Evolutionary conservation across 1,140 invertebrate genomes (phyloP), one percentile per base, ranked within the genome.

Genomic region (Bombus sibiricus): DNA sequence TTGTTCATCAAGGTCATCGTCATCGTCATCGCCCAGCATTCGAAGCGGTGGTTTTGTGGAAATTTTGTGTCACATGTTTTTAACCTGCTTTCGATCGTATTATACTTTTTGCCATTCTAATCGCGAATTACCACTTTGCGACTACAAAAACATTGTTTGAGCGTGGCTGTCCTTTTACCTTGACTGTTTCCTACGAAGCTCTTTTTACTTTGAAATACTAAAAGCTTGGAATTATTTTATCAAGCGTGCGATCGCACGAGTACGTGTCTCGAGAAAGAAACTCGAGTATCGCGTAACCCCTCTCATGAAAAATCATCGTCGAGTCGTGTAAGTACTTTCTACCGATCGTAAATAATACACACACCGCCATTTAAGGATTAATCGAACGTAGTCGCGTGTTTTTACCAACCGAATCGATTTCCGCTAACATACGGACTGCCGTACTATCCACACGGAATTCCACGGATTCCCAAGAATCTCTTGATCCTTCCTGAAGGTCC

Each of bases 81-180:
- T 0, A 12, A 3, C 5, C 6, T 1, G 0, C 0, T 15, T 34
- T 1, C 13, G 13, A n/a, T 39, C 15, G 10, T 41, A 6, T 66
- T 12, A 15, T 32, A 15, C n/a, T n/a, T 18, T n/a, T n/a, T 66
- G n/a, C 5, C 47, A 0, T 53, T 53, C 5, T 53, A 53, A 53
- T 53, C 18, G 47, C 47, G 47, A 53, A 53, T 22, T 53, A 53
- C 18, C 47, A 22, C 5, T 53, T 22, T 22, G 47, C 47, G 18
- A 53, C 0, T 22, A 8, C 18, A 53, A 18, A 22, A 53, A 53
- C 47, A 53, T 53, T 0, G 47, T 22, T 53, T 0, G 1, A 53
- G 18, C 47, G 47, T 53, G 47, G 18, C 6, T 53, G 6, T 53
- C 47, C 47, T 22, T 22, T 22, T 8, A 53, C 47, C 18, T 53